Percentiles rank a stretch among this genome's conserved stretches.
Evolutionary conservation across 1,140 invertebrate species (phyloP).

Genomic region (Apocrypta bakeri): DNA sequence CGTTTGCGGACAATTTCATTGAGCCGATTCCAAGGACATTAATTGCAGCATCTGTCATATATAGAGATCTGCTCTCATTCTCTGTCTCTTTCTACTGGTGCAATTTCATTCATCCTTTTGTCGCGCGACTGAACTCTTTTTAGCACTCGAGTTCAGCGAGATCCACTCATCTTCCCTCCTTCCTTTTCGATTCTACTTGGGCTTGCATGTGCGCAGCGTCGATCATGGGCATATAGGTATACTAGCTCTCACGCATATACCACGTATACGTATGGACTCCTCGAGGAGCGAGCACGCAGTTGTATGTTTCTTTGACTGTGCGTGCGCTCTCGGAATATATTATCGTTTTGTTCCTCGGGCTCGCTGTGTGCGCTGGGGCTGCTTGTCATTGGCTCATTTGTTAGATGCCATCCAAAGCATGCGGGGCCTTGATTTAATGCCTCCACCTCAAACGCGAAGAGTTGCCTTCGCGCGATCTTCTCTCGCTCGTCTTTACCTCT

Average conservation of each 20-base stretch:
- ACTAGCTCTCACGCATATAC: background rate
- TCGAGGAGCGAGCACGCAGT: background rate
- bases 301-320: constrained; percentile 54
- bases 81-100: too few species aligned
- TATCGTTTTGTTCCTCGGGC: constrained; percentile 72
- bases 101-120: background rate
- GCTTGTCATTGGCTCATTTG: constrained; percentile 76
- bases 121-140: constrained; percentile 8
- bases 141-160: background rate
- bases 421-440: constrained; percentile 74
- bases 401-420: constrained; percentile 75
- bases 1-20: background rate
- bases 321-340: constrained; percentile 69
- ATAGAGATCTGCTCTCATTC: background rate
- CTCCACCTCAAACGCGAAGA: constrained; percentile 63
- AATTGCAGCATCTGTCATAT: background rate
- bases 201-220: background rate
- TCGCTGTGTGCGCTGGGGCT: constrained; percentile 63
- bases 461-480: constrained; percentile 47
- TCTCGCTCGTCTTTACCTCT: constrained; percentile 29
- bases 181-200: constrained; percentile 5
- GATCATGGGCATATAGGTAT: background rate
- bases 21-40: background rate
- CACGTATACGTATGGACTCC: background rate
- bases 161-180: background rate